Evolutionary conservation across 2,888 invertebrate genomes (phyloP), one percentile per base, ranked within the genome.

Genomic region (Trachelus stipa): DNA sequence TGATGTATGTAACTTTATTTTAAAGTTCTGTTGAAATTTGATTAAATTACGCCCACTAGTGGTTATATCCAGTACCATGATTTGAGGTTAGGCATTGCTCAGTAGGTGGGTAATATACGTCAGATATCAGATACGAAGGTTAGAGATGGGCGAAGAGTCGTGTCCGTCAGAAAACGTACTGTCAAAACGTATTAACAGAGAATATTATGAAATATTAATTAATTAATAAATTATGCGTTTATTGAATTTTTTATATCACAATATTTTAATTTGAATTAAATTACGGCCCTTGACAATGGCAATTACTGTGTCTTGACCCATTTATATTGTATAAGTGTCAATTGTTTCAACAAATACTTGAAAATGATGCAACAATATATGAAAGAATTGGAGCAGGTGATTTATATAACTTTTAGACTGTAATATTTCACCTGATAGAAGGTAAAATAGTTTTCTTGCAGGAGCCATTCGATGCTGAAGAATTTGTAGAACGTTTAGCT

Each of bases 401-500:
- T 86, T 56, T 56, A 56, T 88, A 37, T 73, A 56, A 76, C 73
- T 76, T 71, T 77, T 76, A 73, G 73, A 77, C 75, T 74, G 68
- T 69, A 68, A n/a, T 34, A 79, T 68, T 77, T 34, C 2, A 56
- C 23, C 56, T 23, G 9, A 56, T 56, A 23, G 23, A 56, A 56
- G 9, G 23, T 56, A 23, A 56, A 56, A 56, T 56, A 56, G 73
- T 79, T 79, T 79, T 75, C 82, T 91, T 92, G 78, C 87, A 99
- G 98, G 98, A 98, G 89, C 98, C 98, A 0, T 99, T 99, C 91
- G 98, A 98, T 92, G 96, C 98, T 15, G 97, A 98, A 88, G 99
- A 99, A 90, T 99, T 99, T 93, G 98, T 99, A 1, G 99, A 99
- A 91, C 94, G 98, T 77, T 93, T 99, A 88, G 99, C 99, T 69